Percentiles rank a stretch among this genome's conserved stretches.
phyloP scores from a whole-genome alignment of 2,888 invertebrate species.

The Scelioninae gen. 2 region DNA sequence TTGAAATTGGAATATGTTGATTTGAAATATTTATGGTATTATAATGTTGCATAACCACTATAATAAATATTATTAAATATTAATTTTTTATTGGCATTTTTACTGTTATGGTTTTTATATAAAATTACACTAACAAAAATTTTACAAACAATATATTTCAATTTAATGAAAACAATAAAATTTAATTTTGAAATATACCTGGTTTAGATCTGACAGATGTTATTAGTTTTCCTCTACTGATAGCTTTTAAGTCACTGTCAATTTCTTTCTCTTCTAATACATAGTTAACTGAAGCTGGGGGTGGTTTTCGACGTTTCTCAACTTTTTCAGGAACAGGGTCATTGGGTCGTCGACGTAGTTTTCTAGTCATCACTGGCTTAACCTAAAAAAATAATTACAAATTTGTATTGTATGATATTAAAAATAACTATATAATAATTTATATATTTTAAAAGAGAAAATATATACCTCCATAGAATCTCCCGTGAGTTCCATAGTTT shows the following conservation, averaged over 20 bases:
- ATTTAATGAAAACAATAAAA: no score
- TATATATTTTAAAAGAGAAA: background rate
- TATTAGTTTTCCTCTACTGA: slow-evolving; percentile 80
- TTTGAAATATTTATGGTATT: slow-evolving; percentile 69
- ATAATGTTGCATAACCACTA: slow-evolving; percentile 70
- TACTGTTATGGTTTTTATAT: no score
- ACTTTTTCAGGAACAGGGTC: slow-evolving; percentile 93
- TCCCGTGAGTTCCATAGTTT: slow-evolving; percentile 92
- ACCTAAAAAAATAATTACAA: no score
- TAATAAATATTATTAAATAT: background rate
- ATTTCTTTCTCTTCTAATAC: slow-evolving; percentile 92
- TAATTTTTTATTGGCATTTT: background rate
- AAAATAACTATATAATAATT: background rate
- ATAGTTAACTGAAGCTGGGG: slow-evolving; percentile 90
- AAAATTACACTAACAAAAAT: no score
- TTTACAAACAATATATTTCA: no score
- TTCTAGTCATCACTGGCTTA: slow-evolving; percentile 97
- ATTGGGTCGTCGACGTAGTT: slow-evolving; percentile 92
- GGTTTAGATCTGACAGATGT: slow-evolving; percentile 77
- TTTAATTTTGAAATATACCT: slow-evolving; percentile 66
- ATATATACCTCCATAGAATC: slow-evolving; percentile 85
- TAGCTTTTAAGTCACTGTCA: slow-evolving; percentile 88
- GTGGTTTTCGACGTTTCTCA: slow-evolving; percentile 89
- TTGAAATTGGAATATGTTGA: slow-evolving; percentile 72
- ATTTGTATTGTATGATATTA: no score